phyloP scores from a whole-genome alignment of 2,113 vertebrate genomes.

The Rattus norvegicus region DNA sequence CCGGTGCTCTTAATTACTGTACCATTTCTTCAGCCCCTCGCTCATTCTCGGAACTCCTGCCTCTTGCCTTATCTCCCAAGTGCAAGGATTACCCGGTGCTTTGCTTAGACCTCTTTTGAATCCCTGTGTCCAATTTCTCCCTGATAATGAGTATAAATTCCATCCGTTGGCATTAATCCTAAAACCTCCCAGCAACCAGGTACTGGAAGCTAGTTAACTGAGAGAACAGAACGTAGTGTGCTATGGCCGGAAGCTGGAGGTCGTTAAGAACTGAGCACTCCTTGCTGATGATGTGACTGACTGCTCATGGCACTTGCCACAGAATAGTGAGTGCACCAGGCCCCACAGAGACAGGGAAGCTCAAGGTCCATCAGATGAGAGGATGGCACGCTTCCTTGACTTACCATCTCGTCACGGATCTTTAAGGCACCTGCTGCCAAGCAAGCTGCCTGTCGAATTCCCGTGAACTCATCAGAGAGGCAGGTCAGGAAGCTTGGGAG shows the following conservation, averaged over 20 bases:
- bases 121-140: background rate
- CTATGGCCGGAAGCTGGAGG: background rate
- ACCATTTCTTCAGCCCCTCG: background rate
- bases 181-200: background rate
- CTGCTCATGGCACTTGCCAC: background rate
- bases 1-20: background rate
- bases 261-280: background rate
- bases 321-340: background rate
- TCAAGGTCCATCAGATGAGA: background rate
- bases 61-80: background rate
- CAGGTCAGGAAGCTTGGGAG: constrained; percentile 86
- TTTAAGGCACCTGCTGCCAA: constrained; percentile 84
- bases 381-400: constrained; percentile 11
- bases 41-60: background rate
- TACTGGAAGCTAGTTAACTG: constrained; percentile 37
- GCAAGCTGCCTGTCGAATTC: constrained; percentile 86
- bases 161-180: background rate
- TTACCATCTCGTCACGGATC: constrained; percentile 85
- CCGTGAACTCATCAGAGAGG: constrained; percentile 85
- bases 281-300: background rate
- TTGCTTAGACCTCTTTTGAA: constrained; percentile 18
- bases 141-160: constrained; percentile 44
- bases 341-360: background rate
- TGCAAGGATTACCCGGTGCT: too few relatives aligned
- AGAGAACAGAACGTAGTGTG: background rate